Conservation (phyloP, 2,113 vertebrate genomes). For the Triplophysa dalaica region DNA sequence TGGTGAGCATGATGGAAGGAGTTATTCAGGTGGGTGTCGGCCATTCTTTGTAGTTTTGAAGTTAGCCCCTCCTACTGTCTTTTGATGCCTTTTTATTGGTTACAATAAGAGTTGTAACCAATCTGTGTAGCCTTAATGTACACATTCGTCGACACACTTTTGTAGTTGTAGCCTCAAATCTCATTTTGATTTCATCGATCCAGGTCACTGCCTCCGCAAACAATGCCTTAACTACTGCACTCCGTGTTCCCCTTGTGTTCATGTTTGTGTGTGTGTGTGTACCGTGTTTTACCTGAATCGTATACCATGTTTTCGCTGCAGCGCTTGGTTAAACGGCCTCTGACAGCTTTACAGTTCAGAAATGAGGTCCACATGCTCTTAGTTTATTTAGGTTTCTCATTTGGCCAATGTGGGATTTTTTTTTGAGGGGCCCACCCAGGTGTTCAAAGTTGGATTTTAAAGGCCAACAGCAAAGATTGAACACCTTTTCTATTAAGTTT, state of each 20-base stretch:
- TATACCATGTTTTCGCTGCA: not conserved
- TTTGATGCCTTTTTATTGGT: not conserved
- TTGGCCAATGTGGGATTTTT: not conserved
- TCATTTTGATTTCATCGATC: conserved; percentile 23
- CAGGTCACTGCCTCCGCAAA: conserved; percentile 34
- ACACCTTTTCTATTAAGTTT: not conserved
- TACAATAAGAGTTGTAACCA: not conserved
- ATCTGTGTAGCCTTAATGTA: not conserved
- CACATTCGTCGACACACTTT: not conserved
- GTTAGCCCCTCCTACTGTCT: no score
- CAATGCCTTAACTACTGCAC: not conserved
- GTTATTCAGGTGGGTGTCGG: conserved; percentile 94
- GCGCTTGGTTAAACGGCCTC: conserved; percentile 1
- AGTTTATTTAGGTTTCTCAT: conserved; percentile 36
- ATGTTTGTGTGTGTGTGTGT: conserved; percentile 10
- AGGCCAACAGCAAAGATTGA: not conserved
- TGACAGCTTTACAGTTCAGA: conserved; percentile 15
- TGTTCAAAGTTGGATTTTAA: not conserved
- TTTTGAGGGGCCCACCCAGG: conserved; percentile 32
- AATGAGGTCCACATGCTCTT: conserved; percentile 6
- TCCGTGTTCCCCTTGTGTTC: not conserved
- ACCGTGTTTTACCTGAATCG: conserved; percentile 25
- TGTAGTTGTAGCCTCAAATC: conserved; percentile 20
- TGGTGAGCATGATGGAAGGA: conserved; percentile 99
- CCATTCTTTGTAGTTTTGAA: no score